Conservation (phyloP, 2,888 invertebrate species). For the Drosophila algonquin region DNA sequence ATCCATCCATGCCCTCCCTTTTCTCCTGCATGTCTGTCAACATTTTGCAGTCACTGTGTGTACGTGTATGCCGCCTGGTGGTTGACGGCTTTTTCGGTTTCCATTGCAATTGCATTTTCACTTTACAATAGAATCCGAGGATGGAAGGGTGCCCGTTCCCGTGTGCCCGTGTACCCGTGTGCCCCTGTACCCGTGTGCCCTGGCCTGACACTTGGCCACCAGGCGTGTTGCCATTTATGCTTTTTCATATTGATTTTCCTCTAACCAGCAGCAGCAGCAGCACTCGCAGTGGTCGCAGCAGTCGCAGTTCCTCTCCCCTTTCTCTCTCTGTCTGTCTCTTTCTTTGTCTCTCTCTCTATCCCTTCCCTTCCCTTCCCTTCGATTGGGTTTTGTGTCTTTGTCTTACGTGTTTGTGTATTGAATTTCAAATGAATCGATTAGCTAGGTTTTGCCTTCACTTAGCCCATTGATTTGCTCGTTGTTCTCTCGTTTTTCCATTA, state of each 20-base stretch:
- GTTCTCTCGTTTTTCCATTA: constrained; percentile 48
- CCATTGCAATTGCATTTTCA: constrained; percentile 62
- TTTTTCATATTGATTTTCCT: constrained; percentile 76
- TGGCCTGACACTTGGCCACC: constrained; percentile 73
- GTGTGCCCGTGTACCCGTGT: background rate
- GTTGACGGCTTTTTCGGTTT: constrained; percentile 67
- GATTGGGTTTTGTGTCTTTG: constrained; percentile 15
- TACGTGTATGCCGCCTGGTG: constrained; percentile 67
- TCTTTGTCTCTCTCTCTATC: constrained; percentile 7
- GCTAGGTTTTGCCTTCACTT: constrained; percentile 64
- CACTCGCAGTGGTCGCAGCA: background rate
- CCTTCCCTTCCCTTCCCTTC: background rate
- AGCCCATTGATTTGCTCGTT: constrained; percentile 41
- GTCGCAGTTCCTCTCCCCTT: constrained; percentile 7
- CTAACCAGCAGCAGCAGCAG: background rate
- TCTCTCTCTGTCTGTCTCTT: constrained; percentile 2
- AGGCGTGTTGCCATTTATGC: constrained; percentile 76
- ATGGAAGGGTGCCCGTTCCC: constrained; percentile 1
- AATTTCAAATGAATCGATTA: constrained; percentile 81
- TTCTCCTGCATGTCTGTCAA: constrained; percentile 64
- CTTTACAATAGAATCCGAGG: constrained; percentile 44
- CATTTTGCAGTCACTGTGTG: constrained; percentile 61
- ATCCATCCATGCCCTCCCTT: background rate
- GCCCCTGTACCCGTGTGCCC: constrained; percentile 61
- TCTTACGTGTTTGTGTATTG: constrained; percentile 76